Evolutionary conservation across 2,797 vertebrate genomes (phyloP).

Genomic region (Darevskia nairensis): DNA sequence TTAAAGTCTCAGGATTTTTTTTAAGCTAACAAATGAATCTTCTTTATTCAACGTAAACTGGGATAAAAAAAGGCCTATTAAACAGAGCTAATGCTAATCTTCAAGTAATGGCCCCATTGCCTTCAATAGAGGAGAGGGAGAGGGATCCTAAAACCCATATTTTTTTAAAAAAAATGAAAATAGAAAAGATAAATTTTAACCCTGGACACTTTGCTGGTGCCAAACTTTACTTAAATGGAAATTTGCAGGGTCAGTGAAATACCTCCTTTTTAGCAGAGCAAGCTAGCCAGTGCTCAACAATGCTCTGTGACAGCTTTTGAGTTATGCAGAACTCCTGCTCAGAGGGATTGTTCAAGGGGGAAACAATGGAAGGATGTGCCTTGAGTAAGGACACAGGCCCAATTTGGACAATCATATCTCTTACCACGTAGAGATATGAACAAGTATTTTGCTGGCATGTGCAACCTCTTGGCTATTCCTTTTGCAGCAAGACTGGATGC

Average conservation of each 20-base stretch:
- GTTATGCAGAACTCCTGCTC: neutral
- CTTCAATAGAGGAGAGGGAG: slow-evolving; percentile 13
- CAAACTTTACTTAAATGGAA: neutral
- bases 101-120: slow-evolving; percentile 46
- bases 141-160: slow-evolving; percentile 40
- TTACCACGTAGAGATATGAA: neutral
- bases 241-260: neutral
- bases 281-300: neutral
- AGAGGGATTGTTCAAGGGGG: neutral
- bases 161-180: neutral
- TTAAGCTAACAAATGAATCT: slow-evolving; percentile 71
- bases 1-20: slow-evolving; percentile 65
- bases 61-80: slow-evolving; percentile 71
- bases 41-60: slow-evolving; percentile 68
- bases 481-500: neutral
- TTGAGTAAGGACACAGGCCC: neutral
- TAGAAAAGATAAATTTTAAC: neutral
- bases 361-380: neutral
- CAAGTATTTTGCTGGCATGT: neutral
- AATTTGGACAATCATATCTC: neutral
- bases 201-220: neutral
- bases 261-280: neutral
- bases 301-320: neutral
- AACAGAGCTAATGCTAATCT: slow-evolving; percentile 61
- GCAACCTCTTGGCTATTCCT: no score